phyloP scores from a whole-genome alignment of 2,113 vertebrate genomes.

The Clarias gariepinus region DNA sequence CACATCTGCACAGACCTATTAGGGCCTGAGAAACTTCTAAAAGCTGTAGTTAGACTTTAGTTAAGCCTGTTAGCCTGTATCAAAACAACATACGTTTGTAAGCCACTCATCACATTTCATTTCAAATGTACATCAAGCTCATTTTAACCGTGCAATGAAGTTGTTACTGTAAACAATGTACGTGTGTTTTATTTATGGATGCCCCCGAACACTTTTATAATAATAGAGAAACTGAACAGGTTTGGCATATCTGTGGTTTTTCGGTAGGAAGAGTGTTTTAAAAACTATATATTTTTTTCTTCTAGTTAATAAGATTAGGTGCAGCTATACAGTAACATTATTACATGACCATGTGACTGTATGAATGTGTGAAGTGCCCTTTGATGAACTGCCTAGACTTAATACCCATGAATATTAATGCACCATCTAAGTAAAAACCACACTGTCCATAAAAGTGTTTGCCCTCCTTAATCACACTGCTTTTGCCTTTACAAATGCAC shows the following conservation, averaged over 20 bases:
- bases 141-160: background rate
- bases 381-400: background rate
- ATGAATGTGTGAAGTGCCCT: background rate
- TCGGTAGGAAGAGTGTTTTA: background rate
- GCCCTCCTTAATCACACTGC: slow-evolving; percentile 10
- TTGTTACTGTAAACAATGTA: background rate
- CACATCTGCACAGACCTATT: slow-evolving; percentile 43
- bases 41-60: slow-evolving; percentile 24
- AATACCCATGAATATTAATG: background rate
- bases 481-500: slow-evolving; percentile 61
- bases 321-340: background rate
- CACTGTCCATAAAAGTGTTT: background rate
- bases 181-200: no score
- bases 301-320: background rate
- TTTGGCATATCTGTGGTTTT: background rate
- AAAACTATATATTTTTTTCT: background rate
- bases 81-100: slow-evolving; percentile 31
- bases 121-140: slow-evolving; percentile 1
- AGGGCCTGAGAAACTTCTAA: slow-evolving; percentile 29
- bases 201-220: background rate
- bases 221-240: background rate
- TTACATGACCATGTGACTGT: background rate
- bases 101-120: background rate
- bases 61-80: background rate
- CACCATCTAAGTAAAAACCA: background rate